A percentile compares a stretch with the other conserved stretches of the same genome.
Evolutionary conservation across 2,888 invertebrate species (phyloP).

Genomic region (Drosophila hamatofila): DNA sequence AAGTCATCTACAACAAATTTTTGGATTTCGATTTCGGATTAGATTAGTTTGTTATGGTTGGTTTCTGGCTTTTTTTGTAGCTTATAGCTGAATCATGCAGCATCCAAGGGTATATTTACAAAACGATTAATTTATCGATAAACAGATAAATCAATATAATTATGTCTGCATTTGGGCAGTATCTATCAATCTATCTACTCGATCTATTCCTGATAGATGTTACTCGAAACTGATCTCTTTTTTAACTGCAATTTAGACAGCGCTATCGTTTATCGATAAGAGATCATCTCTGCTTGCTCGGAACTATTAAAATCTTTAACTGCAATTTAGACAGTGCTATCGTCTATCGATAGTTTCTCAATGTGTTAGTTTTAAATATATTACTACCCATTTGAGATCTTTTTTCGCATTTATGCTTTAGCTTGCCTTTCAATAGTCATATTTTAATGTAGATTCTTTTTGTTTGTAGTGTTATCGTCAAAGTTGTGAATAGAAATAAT

Average conservation of each 20-base stretch:
- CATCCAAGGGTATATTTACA: neutral
- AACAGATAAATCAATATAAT: too few relatives aligned
- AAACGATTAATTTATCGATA: neutral
- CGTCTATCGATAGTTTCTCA: too few relatives aligned
- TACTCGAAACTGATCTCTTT: too few relatives aligned
- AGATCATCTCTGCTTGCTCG: too few relatives aligned
- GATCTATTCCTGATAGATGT: too few relatives aligned
- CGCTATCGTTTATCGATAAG: too few relatives aligned
- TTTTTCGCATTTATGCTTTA: neutral
- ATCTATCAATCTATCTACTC: too few relatives aligned
- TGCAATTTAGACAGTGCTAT: too few relatives aligned
- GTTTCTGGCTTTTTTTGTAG: neutral
- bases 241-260: too few relatives aligned
- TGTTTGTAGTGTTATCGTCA: neutral
- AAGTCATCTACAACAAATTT: neutral
- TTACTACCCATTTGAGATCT: neutral
- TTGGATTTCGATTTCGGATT: slow-evolving; percentile 1
- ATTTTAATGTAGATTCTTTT: neutral
- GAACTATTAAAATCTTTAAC: too few relatives aligned
- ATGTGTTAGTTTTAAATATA: neutral
- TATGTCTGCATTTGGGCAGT: too few relatives aligned
- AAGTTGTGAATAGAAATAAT: neutral
- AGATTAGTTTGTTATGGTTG: slow-evolving; percentile 2
- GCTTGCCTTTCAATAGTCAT: neutral
- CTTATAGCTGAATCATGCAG: neutral